A percentile compares a stretch with the other conserved stretches of the same genome.
These are phyloP conservation scores for Megaceryle alcyon DNA, from an alignment of 2,797 vertebrate genomes.

Conservation along the genomic window DNA sequence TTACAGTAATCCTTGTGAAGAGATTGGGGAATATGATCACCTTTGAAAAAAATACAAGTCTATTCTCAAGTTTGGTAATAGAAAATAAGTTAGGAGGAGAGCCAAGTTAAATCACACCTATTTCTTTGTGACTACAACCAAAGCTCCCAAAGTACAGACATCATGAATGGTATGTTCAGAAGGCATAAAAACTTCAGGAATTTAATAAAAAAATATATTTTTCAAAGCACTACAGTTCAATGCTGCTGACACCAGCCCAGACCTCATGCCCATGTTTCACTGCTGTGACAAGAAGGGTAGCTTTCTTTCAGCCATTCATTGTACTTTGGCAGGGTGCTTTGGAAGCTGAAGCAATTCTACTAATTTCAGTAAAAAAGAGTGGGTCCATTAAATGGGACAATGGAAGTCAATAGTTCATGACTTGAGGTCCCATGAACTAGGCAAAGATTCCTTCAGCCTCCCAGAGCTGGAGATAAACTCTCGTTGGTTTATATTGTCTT, in stretches of 20 bases:
- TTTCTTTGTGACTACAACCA: neutral
- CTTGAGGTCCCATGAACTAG: neutral
- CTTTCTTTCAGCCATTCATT: neutral
- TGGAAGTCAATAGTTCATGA: neutral
- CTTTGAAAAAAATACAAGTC: neutral
- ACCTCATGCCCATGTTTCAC: neutral
- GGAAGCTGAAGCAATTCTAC: neutral
- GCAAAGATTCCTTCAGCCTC: neutral
- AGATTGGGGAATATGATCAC: neutral
- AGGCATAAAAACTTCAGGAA: neutral
- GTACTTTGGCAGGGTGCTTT: neutral
- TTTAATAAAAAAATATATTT: neutral
- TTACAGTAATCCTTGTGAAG: neutral
- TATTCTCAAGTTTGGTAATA: neutral
- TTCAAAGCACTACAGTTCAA: neutral
- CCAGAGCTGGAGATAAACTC: neutral
- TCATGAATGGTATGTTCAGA: neutral
- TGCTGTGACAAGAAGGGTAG: neutral
- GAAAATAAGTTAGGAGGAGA: neutral
- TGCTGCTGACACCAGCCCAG: neutral
- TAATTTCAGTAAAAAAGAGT: neutral
- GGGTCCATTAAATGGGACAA: neutral
- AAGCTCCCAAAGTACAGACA: neutral
- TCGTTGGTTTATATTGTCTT: neutral
- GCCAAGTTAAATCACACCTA: neutral